Conservation (phyloP, 1,140 invertebrate genomes). For the Drosophila lini region DNA sequence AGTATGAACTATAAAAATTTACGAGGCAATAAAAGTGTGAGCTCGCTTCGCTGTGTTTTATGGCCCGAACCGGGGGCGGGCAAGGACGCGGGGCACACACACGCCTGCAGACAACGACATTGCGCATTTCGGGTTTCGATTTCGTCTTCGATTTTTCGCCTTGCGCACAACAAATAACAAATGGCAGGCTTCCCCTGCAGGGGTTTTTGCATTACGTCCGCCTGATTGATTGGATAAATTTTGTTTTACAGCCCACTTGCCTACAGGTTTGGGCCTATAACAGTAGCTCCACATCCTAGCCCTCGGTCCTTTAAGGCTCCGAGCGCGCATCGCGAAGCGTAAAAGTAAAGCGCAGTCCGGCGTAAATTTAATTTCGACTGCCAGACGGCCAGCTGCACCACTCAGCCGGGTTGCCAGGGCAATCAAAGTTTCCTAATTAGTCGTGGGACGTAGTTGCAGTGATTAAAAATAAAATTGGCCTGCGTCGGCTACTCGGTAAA, state of each 20-base stretch:
- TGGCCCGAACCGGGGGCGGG: conserved; percentile 12
- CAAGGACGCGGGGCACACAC: conserved; percentile 2
- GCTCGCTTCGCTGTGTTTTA: conserved; percentile 78
- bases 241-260: conserved; percentile 28
- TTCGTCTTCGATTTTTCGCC: conserved; percentile 29
- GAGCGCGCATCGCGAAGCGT: conserved; percentile 26
- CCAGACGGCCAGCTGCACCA: conserved; percentile 12
- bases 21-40: conserved; percentile 83
- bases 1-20: conserved; percentile 84
- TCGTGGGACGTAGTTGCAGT: conserved; percentile 20
- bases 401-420: conserved; percentile 29
- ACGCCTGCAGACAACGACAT: conserved; percentile 38
- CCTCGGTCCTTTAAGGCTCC: conserved; percentile 31
- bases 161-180: conserved; percentile 42
- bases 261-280: conserved; percentile 20
- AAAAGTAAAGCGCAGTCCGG: conserved; percentile 14
- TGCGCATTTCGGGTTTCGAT: conserved; percentile 46
- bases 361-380: conserved; percentile 34
- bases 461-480: conserved; percentile 46
- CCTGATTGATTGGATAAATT: conserved; percentile 64
- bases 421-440: conserved; percentile 69
- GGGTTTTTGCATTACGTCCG: conserved; percentile 45
- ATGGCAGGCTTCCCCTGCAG: conserved; percentile 12
- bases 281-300: not conserved
- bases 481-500: conserved; percentile 27